phyloP scores from a whole-genome alignment of 2,113 vertebrate genomes.

The Castor canadensis region DNA sequence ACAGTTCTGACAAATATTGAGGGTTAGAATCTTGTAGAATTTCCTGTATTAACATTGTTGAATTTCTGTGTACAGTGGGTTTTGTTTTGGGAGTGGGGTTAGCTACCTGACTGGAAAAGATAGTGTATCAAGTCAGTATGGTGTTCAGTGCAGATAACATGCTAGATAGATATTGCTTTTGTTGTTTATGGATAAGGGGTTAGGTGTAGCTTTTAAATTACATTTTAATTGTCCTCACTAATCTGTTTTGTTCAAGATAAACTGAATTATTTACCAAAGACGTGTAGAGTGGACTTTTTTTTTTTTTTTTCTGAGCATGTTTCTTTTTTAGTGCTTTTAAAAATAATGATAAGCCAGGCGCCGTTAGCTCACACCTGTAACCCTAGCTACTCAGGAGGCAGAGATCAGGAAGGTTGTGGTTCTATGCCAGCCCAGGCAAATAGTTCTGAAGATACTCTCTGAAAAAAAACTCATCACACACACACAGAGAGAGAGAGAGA shows the following conservation, averaged over 20 bases:
- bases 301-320: neutral
- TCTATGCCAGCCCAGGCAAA: too few species aligned
- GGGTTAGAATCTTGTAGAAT: neutral
- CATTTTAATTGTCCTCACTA: slow-evolving; percentile 14
- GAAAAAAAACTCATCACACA: too few species aligned
- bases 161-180: slow-evolving; percentile 54
- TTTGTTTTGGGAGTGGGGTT: neutral
- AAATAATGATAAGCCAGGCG: neutral
- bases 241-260: slow-evolving; percentile 38
- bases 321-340: neutral
- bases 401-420: too few species aligned
- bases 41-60: slow-evolving; percentile 22
- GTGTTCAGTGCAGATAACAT: slow-evolving; percentile 59
- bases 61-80: slow-evolving; percentile 1
- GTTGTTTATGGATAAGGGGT: slow-evolving; percentile 45
- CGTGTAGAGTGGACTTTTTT: neutral
- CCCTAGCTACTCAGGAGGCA: too few species aligned
- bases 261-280: slow-evolving; percentile 23
- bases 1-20: neutral
- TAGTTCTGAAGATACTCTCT: too few species aligned
- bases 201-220: slow-evolving; percentile 36
- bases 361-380: too few species aligned
- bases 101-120: slow-evolving; percentile 28
- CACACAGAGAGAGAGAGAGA: too few species aligned
- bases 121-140: slow-evolving; percentile 59